Conservation (phyloP, 1,140 invertebrate genomes). For the Ctenoplectra terminalis region DNA sequence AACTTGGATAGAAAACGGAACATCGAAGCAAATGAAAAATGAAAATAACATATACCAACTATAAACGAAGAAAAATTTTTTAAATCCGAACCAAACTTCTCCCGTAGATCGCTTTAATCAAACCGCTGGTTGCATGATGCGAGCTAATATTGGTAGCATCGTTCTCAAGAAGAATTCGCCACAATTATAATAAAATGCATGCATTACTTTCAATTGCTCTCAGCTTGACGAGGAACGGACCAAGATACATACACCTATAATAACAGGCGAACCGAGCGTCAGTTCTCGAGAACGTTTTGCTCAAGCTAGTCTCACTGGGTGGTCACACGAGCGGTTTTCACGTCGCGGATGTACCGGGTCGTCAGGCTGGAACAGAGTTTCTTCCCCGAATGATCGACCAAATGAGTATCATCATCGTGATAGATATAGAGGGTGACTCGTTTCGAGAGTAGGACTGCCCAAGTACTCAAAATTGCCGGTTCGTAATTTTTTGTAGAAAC, state of each 20-base stretch:
- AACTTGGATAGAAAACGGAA: too few relatives aligned
- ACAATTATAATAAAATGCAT: conserved; percentile 27
- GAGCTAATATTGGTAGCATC: not conserved
- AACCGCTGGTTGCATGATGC: not conserved
- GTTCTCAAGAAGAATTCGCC: not conserved
- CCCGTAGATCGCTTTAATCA: not conserved
- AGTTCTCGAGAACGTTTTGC: conserved; percentile 45
- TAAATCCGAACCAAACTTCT: not conserved
- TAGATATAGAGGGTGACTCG: not conserved
- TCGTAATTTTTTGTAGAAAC: too few relatives aligned
- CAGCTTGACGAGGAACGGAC: not conserved
- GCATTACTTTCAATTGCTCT: conserved; percentile 35
- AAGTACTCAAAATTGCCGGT: too few relatives aligned
- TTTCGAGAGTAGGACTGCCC: too few relatives aligned
- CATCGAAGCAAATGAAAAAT: too few relatives aligned
- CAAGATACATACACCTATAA: conserved; percentile 20
- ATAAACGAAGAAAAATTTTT: too few relatives aligned
- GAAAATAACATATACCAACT: too few relatives aligned
- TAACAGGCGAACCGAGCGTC: conserved; percentile 30
- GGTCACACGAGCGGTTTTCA: conserved; percentile 46
- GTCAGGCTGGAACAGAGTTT: conserved; percentile 19
- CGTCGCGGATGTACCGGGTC: conserved; percentile 29
- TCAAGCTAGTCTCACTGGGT: conserved; percentile 41
- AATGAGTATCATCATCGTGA: not conserved
- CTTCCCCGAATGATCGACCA: not conserved